Base-by-base conservation (phyloP, 2,113 vertebrate genomes). In the Anseranas semipalmata region DNA sequence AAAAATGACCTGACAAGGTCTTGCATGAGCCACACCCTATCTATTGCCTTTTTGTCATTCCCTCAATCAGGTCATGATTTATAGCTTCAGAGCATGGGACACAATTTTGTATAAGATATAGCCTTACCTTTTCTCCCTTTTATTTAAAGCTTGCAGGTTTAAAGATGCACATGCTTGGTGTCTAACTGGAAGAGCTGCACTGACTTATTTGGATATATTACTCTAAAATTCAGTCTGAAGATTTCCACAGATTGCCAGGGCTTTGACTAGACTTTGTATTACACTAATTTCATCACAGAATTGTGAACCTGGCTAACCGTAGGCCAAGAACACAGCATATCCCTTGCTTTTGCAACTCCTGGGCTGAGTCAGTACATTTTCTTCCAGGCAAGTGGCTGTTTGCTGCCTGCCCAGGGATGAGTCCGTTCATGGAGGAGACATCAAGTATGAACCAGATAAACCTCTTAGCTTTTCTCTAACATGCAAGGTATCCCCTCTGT, bases 161-260 rank as follows among this genome's bases (percentile, higher is more conserved):
- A 39, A 55, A 80, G 59, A 46, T 15, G 14, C 0, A 0, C 13
- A 2, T 1, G 0, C 14, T 71, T 66, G 22, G 19, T 39, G 35
- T 45, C 19, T 35, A 19, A 30, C 14, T 65, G 56, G 27, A 63
- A 68, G 28, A 79, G 16, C 3, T 28, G 12, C 5, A 4, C 48
- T 52, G 75, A 27, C 21, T 56, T n/a, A 11, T 50, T 48, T 50
- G 39, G 58, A 15, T 27, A n/a, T 32, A 35, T 6, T 56, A 15
- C 22, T 52, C 20, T 4, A 50, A 72, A 91, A 63, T 39, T 63
- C 43, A 45, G 43, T 15, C 32, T 46, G 43, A 68, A 68, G 32
- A 25, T 33, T 90, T 72, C 37, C 63, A 3, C 52, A 10, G 15
- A 0, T 4, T 32, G 18, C 4, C 18, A 55, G 28, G 74, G 74